Evolutionary conservation across 2,113 vertebrate genomes (phyloP).

Genomic region (Physeter macrocephalus): DNA sequence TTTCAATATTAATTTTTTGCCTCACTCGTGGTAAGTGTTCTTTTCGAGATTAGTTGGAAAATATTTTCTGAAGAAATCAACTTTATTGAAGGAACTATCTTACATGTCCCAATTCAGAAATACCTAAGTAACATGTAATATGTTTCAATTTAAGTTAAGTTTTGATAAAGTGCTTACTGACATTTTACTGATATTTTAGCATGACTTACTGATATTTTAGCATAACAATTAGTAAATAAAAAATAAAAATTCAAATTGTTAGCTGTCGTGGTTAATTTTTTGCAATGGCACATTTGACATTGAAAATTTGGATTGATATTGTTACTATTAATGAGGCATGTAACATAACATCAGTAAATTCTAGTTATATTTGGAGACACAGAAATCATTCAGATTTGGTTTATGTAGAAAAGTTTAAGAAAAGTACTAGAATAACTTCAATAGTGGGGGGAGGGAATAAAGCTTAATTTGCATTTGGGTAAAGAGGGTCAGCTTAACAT

Average conservation of each 20-base stretch:
- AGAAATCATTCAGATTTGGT: not conserved
- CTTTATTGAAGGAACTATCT: not conserved
- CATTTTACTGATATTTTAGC: not conserved
- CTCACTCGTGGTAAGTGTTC: not conserved
- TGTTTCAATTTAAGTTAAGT: not conserved
- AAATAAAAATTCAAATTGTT: not conserved
- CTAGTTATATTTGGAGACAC: not conserved
- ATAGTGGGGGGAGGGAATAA: fast-evolving
- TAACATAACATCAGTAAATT: not conserved
- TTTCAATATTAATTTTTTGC: not conserved
- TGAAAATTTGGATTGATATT: not conserved
- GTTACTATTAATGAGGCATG: not conserved
- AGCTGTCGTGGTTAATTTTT: not conserved
- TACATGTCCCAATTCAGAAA: not conserved
- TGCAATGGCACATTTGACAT: not conserved
- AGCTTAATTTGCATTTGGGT: not conserved
- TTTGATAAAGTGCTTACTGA: not conserved
- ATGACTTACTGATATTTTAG: not conserved
- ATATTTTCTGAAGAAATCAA: not conserved
- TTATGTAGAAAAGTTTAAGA: not conserved
- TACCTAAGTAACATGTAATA: not conserved
- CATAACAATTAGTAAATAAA: not conserved
- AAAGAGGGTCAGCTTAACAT: not conserved
- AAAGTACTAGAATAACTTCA: not conserved
- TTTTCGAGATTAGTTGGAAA: not conserved